Conservation (phyloP, 2,797 vertebrate species). For the Calcarius lapponicus region DNA sequence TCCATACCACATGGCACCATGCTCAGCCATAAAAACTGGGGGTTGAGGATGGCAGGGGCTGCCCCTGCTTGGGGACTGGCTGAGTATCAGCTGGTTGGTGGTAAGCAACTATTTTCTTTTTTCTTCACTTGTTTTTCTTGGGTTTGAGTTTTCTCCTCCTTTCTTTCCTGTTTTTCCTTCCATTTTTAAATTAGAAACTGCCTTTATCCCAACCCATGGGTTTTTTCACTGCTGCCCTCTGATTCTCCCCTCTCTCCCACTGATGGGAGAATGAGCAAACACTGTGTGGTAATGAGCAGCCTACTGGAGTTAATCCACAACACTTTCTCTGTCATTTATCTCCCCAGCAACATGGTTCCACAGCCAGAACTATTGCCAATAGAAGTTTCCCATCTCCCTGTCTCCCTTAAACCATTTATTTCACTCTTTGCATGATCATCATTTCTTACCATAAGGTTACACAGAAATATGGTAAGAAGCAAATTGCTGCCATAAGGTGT, state of each 20-base stretch:
- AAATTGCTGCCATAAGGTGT: background rate
- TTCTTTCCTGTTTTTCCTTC: background rate
- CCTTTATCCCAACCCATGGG: background rate
- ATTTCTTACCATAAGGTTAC: background rate
- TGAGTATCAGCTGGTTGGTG: background rate
- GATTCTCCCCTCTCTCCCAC: background rate
- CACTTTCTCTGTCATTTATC: background rate
- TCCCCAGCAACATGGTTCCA: background rate
- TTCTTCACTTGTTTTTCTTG: background rate
- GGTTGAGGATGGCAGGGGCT: background rate
- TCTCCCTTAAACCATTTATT: background rate
- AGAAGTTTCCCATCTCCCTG: background rate
- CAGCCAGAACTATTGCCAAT: background rate
- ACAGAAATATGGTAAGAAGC: background rate
- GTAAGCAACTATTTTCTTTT: background rate
- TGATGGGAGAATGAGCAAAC: background rate
- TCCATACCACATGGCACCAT: accelerated
- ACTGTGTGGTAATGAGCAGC: background rate
- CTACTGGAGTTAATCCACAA: background rate
- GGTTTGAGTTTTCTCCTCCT: accelerated
- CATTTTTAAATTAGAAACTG: background rate
- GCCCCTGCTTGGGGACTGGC: background rate
- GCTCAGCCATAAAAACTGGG: background rate
- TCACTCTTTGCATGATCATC: background rate
- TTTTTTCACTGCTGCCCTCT: background rate